Percentiles rank a stretch among this genome's conserved stretches.
Conservation (phyloP, 1,140 invertebrate genomes). For the Heliconius hewitsoni region DNA sequence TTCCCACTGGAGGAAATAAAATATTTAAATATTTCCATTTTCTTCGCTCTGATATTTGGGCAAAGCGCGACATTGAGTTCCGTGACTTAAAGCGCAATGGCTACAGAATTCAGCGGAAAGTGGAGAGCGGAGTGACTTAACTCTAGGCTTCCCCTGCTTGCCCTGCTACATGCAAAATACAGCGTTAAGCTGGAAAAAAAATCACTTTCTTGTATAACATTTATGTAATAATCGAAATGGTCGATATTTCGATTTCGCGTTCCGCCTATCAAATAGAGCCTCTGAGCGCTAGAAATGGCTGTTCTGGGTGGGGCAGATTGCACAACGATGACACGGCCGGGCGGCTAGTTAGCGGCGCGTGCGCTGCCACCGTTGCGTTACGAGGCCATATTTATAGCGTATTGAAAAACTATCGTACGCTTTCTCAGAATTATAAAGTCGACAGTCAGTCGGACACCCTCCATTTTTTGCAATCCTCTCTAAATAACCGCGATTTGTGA, state of each 20-base stretch:
- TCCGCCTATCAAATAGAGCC: constrained; percentile 23
- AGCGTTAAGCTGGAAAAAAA: no score
- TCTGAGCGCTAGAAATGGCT: constrained; percentile 47
- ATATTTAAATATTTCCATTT: no score
- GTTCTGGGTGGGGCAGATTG: constrained; percentile 72
- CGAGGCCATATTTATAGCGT: constrained; percentile 78
- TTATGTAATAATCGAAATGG: neutral
- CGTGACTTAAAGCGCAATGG: no score
- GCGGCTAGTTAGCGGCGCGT: constrained; percentile 73
- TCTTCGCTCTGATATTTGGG: no score
- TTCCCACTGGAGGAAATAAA: no score
- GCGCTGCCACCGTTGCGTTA: constrained; percentile 71
- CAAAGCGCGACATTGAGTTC: no score
- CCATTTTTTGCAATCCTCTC: constrained; percentile 34
- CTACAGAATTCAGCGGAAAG: no score
- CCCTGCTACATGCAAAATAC: no score
- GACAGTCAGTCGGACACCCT: constrained; percentile 26
- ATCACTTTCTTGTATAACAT: neutral
- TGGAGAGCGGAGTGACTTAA: no score
- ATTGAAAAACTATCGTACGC: constrained; percentile 74
- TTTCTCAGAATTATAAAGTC: constrained; percentile 58
- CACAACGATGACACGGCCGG: constrained; percentile 73
- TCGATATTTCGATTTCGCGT: constrained; percentile 7
- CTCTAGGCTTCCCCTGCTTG: no score
- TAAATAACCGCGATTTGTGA: constrained; percentile 40